Percentiles rank a stretch among this genome's conserved stretches.
Conservation (phyloP, 2,888 invertebrate species). For the Scrobipalpa atriplicella region DNA sequence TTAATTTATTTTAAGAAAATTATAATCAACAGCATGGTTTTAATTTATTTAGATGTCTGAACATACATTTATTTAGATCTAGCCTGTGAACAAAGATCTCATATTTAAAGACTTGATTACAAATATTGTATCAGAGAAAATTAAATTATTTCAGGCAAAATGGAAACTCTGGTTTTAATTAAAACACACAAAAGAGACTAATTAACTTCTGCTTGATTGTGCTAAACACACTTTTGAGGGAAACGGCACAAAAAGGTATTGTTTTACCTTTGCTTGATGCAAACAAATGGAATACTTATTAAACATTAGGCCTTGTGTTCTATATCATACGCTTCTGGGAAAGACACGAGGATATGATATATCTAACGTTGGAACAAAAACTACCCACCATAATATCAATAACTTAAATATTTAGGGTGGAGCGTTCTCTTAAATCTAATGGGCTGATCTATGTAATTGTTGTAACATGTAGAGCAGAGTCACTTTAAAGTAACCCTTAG, state of each 20-base stretch:
- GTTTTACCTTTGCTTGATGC: background rate
- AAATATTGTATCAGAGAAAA: background rate
- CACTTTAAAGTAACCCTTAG: too few relatives aligned
- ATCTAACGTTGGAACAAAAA: too few relatives aligned
- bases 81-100: background rate
- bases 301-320: too few relatives aligned
- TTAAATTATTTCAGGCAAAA: background rate
- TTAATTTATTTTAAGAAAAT: too few relatives aligned
- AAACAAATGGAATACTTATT: background rate
- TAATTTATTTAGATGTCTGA: background rate
- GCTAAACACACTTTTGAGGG: background rate
- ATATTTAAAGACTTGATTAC: conserved; percentile 2
- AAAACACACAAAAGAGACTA: background rate
- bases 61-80: background rate
- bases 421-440: too few relatives aligned
- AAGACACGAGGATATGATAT: too few relatives aligned
- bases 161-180: conserved; percentile 4
- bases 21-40: too few relatives aligned
- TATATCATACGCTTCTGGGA: too few relatives aligned
- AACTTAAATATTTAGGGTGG: too few relatives aligned
- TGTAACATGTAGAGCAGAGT: too few relatives aligned
- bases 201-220: background rate
- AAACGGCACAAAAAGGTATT: background rate
- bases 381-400: too few relatives aligned
- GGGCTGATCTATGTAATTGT: too few relatives aligned